phyloP scores from a whole-genome alignment of 2,797 vertebrate genomes.

The Bradypus variegatus region DNA sequence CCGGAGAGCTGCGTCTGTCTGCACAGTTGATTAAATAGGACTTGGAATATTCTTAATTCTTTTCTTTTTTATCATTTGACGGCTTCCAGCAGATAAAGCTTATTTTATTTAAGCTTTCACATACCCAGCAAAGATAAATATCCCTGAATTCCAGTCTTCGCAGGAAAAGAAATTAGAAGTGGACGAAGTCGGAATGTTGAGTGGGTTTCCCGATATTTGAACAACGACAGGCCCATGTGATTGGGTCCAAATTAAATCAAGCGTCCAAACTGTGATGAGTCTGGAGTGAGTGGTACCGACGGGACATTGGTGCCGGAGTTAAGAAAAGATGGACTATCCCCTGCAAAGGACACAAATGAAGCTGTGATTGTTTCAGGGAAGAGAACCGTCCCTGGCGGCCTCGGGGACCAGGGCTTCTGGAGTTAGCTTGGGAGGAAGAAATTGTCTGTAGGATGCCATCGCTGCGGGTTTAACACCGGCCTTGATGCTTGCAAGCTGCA shows the following conservation, averaged over 20 bases:
- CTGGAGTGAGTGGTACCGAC: too few species aligned
- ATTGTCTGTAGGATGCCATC: accelerated
- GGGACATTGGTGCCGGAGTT: neutral
- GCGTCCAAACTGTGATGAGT: accelerated
- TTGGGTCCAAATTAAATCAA: neutral
- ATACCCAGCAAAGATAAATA: conserved; percentile 60
- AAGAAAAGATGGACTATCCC: too few species aligned
- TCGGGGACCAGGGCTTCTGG: neutral
- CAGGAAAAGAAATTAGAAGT: conserved; percentile 19
- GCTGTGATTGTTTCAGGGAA: neutral
- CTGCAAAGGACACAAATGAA: too few species aligned
- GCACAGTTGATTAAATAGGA: conserved; percentile 63
- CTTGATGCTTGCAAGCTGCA: neutral
- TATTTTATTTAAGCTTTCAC: conserved; percentile 73
- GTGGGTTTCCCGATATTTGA: neutral
- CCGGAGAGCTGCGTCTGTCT: conserved; percentile 66
- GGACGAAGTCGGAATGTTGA: conserved; percentile 37
- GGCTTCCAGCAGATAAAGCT: conserved; percentile 73
- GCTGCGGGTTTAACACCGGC: neutral
- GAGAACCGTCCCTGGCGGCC: neutral
- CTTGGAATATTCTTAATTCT: conserved; percentile 62
- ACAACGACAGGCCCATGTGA: neutral
- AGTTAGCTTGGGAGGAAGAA: too few species aligned
- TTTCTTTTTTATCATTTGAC: conserved; percentile 66
- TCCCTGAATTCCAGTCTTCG: conserved; percentile 48